These are phyloP conservation scores for Percopsis omiscomaycus DNA, from an alignment of 2,797 vertebrate genomes.

Conservation along the genomic window DNA sequence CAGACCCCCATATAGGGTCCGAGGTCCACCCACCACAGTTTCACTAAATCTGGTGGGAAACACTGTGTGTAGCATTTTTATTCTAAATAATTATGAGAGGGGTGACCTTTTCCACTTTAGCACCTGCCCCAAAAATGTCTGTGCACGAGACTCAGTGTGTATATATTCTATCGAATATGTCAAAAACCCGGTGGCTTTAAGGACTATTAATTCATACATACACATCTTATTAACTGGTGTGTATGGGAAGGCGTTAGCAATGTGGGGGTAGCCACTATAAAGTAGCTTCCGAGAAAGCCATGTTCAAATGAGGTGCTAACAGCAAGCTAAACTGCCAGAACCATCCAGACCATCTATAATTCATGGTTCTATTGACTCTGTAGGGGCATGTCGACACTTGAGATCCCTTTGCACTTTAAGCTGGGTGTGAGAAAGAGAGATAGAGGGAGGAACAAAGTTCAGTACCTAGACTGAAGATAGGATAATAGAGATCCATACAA, in stretches of 20 bases:
- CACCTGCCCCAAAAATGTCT: no score
- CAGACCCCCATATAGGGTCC: no score
- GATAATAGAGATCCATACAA: background rate
- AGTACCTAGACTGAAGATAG: slow-evolving; percentile 10
- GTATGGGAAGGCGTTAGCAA: slow-evolving; percentile 1
- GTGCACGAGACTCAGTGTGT: no score
- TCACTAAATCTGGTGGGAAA: no score
- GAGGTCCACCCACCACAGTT: no score
- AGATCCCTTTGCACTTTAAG: slow-evolving; percentile 58
- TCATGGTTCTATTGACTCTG: slow-evolving; percentile 53
- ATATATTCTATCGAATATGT: no score
- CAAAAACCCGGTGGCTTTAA: no score
- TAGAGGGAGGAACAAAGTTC: slow-evolving; percentile 25
- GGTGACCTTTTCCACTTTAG: no score
- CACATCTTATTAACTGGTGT: background rate
- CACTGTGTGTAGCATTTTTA: no score
- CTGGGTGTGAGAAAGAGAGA: slow-evolving; percentile 39
- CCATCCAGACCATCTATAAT: slow-evolving; percentile 57
- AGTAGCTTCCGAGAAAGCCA: slow-evolving; percentile 34
- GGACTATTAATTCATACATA: no score
- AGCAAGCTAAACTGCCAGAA: slow-evolving; percentile 44
- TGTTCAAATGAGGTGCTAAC: slow-evolving; percentile 36
- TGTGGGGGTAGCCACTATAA: background rate
- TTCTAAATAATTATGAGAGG: no score
- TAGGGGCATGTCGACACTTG: slow-evolving; percentile 41